Percentiles rank a stretch among this genome's conserved stretches.
These are phyloP conservation scores for Gallinago undulata DNA, from an alignment of 2,113 vertebrate species.

Conservation along the genomic window DNA sequence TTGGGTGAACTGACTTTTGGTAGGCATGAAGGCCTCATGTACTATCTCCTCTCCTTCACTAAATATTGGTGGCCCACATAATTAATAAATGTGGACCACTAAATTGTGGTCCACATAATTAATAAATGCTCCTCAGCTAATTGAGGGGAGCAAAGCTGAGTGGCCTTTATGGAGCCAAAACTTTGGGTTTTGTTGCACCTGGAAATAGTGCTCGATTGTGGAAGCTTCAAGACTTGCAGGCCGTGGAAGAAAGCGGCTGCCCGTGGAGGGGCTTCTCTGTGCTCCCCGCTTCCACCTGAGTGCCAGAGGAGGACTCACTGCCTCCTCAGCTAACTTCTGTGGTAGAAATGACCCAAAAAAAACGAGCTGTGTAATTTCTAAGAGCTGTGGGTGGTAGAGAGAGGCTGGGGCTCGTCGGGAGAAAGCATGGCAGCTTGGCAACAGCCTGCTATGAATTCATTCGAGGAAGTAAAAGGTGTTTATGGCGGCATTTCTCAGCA, in stretches of 20 bases:
- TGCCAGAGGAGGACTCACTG: not conserved
- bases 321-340: not conserved
- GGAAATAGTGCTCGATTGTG: not conserved
- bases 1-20: not conserved
- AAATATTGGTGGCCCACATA: not conserved
- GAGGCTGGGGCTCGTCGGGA: not conserved
- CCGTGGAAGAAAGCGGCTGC: not conserved
- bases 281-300: not conserved
- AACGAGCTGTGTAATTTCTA: not conserved
- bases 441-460: not conserved
- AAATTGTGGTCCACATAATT: not conserved
- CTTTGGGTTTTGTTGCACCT: not conserved
- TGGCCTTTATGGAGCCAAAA: not conserved
- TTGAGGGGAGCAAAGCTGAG: not conserved
- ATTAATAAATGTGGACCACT: not conserved
- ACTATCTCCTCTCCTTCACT: not conserved
- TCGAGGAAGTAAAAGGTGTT: not conserved
- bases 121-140: not conserved
- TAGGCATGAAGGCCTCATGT: not conserved
- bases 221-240: not conserved
- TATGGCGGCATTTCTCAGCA: not conserved
- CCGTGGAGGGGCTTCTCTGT: not conserved
- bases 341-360: not conserved
- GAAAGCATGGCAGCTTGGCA: not conserved
- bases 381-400: not conserved